Percentiles rank a stretch among this genome's conserved stretches.
Evolutionary conservation across 2,888 invertebrate genomes (phyloP).

Genomic region (Pammene aurita): DNA sequence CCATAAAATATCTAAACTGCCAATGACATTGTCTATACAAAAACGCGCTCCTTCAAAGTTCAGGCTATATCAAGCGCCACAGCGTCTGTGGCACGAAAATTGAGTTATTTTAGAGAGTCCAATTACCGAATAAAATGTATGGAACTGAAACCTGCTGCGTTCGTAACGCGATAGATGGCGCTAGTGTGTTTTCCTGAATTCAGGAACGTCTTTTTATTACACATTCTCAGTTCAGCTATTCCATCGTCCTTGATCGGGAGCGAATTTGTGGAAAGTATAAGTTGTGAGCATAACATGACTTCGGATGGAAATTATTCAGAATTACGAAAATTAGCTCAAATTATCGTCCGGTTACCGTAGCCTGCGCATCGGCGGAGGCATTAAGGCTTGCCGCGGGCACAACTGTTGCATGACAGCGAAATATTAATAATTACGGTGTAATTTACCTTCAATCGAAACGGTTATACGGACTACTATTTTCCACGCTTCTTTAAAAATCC

Average conservation of each 20-base stretch:
- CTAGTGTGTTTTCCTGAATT: too few relatives aligned
- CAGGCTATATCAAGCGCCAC: too few relatives aligned
- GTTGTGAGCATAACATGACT: constrained; percentile 73
- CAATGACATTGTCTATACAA: too few relatives aligned
- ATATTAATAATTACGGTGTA: constrained; percentile 73
- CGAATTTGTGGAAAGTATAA: constrained; percentile 64
- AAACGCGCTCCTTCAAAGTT: too few relatives aligned
- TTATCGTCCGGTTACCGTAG: constrained; percentile 72
- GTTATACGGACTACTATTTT: constrained; percentile 46
- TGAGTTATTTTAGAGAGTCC: too few relatives aligned
- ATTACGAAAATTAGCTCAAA: constrained; percentile 80
- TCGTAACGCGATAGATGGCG: too few relatives aligned
- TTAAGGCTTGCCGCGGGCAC: constrained; percentile 61
- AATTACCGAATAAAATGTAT: too few relatives aligned
- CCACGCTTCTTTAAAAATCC: neutral
- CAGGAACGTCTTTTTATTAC: too few relatives aligned
- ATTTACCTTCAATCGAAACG: constrained; percentile 60
- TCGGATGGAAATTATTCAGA: constrained; percentile 71
- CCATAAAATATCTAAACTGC: too few relatives aligned
- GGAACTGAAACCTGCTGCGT: too few relatives aligned
- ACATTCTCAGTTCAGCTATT: too few relatives aligned
- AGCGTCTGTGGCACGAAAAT: too few relatives aligned
- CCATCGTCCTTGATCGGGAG: constrained; percentile 38
- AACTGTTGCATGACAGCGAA: constrained; percentile 71
- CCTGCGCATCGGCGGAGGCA: constrained; percentile 63